A percentile compares a stretch with the other conserved stretches of the same genome.
phyloP scores from a whole-genome alignment of 2,888 invertebrate species.

The Acronicta psi region DNA sequence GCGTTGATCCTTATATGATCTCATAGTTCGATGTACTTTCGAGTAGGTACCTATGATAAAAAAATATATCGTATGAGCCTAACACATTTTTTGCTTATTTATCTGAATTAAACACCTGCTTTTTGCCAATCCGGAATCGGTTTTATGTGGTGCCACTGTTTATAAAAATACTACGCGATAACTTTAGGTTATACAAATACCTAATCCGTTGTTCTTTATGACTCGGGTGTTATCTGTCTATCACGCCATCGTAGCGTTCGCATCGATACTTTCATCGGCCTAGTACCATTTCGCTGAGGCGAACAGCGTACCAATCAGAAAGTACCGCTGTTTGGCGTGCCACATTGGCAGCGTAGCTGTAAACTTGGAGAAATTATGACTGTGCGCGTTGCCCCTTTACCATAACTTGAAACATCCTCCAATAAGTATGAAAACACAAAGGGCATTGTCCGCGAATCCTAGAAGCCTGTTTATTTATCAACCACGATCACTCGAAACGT shows the following conservation, averaged over 20 bases:
- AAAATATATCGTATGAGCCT: constrained; percentile 53
- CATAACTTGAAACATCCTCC: constrained; percentile 38
- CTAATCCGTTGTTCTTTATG: constrained; percentile 8
- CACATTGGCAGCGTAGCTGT: constrained; percentile 63
- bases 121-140: constrained; percentile 11
- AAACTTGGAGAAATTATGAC: constrained; percentile 36
- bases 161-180: constrained; percentile 6
- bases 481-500: constrained; percentile 73
- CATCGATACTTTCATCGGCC: constrained; percentile 77
- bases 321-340: constrained; percentile 80
- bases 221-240: constrained; percentile 29
- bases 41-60: constrained; percentile 48
- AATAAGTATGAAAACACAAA: constrained; percentile 59
- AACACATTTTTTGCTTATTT: constrained; percentile 48
- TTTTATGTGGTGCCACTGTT: constrained; percentile 7
- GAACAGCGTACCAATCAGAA: constrained; percentile 77
- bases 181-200: background rate
- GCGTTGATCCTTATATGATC: constrained; percentile 87
- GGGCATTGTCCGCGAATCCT: constrained; percentile 79
- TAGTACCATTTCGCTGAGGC: constrained; percentile 71
- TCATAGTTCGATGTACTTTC: constrained; percentile 74
- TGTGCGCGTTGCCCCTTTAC: constrained; percentile 17
- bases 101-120: constrained; percentile 32
- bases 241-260: constrained; percentile 31
- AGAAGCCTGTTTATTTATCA: constrained; percentile 80